A percentile compares a stretch with the other conserved stretches of the same genome.
Conservation (phyloP, 2,113 vertebrate species). For the Microtus ochrogaster region DNA sequence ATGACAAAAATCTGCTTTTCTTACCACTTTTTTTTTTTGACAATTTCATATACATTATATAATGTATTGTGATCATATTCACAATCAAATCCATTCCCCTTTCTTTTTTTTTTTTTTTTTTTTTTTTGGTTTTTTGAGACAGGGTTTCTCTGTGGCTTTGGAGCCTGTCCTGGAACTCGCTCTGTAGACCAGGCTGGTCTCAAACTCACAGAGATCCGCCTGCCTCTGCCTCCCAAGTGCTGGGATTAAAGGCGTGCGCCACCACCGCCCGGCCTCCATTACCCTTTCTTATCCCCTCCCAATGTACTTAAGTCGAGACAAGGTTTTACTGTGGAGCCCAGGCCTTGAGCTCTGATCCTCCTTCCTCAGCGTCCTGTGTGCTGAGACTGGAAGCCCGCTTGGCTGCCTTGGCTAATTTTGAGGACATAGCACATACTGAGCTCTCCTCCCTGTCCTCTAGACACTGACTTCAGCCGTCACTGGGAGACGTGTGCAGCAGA, state of each 20-base stretch:
- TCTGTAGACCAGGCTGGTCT: too few species aligned
- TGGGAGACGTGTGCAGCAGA: not conserved
- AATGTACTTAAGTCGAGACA: not conserved
- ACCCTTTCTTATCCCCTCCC: not conserved
- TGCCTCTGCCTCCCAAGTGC: too few species aligned
- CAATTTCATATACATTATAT: not conserved
- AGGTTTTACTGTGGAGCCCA: not conserved
- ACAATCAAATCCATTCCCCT: not conserved
- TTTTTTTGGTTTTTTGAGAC: too few species aligned
- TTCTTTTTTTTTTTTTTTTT: too few species aligned
- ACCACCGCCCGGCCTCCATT: too few species aligned
- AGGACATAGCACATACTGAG: not conserved
- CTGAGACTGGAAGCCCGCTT: not conserved
- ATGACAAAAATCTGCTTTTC: conserved; percentile 33
- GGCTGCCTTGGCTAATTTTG: not conserved
- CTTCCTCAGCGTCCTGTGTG: not conserved
- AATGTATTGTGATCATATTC: not conserved
- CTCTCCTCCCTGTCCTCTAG: not conserved
- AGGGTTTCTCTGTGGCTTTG: too few species aligned
- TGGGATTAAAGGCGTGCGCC: too few species aligned
- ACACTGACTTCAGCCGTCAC: not conserved
- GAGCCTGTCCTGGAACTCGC: too few species aligned
- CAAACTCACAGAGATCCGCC: too few species aligned
- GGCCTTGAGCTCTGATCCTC: not conserved
- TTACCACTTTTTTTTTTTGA: not conserved